phyloP scores from a whole-genome alignment of 2,113 vertebrate species.

The Epinephelus moara region DNA sequence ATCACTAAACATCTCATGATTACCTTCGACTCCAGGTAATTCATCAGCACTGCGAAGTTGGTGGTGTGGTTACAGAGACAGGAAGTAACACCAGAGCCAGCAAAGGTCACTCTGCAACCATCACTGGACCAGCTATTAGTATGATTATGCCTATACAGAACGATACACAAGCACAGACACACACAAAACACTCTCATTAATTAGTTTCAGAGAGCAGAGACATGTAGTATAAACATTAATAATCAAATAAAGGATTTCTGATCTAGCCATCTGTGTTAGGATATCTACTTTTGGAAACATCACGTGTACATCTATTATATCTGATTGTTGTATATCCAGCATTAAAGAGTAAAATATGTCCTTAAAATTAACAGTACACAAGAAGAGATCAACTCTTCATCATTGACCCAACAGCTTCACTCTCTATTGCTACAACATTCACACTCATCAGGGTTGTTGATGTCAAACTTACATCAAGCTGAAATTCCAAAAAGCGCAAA shows the following conservation, averaged over 20 bases:
- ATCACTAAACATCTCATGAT: neutral
- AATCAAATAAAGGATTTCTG: neutral
- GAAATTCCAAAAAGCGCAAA: slow-evolving; percentile 87
- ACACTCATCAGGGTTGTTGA: neutral
- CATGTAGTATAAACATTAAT: neutral
- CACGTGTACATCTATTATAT: neutral
- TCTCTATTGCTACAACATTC: neutral
- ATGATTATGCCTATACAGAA: slow-evolving; percentile 62
- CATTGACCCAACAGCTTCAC: neutral
- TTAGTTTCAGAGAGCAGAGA: neutral
- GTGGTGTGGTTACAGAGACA: slow-evolving; percentile 88
- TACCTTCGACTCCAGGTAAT: slow-evolving; percentile 83
- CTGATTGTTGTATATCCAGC: neutral
- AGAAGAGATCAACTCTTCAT: neutral
- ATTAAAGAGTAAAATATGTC: neutral
- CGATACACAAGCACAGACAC: slow-evolving; percentile 36
- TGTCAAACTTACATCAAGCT: slow-evolving; percentile 80
- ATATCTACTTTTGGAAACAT: neutral
- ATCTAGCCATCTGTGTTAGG: neutral
- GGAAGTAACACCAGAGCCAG: slow-evolving; percentile 69
- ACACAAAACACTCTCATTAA: slow-evolving; percentile 4
- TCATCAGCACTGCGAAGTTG: slow-evolving; percentile 88
- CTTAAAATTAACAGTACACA: neutral
- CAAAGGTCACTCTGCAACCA: slow-evolving; percentile 79
- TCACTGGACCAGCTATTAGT: slow-evolving; percentile 82